These are phyloP conservation scores for Hippocampus comes DNA, from an alignment of 2,113 vertebrate genomes.

Conservation along the genomic window DNA sequence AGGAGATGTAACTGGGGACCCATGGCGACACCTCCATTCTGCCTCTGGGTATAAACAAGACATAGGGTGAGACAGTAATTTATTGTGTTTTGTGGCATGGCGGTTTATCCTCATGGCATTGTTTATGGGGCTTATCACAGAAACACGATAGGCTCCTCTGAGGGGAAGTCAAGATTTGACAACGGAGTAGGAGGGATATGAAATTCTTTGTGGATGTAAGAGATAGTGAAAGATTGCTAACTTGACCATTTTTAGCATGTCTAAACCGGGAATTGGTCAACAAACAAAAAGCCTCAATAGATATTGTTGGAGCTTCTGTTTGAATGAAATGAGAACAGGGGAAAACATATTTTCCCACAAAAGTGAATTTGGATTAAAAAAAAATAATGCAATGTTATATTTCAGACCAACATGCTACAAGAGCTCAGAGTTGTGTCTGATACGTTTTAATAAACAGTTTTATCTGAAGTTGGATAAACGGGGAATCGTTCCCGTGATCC, in stretches of 20 bases:
- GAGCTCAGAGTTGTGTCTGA: neutral
- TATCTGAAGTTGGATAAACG: neutral
- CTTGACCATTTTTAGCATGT: constrained; percentile 46
- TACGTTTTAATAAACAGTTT: neutral
- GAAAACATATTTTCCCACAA: constrained; percentile 22
- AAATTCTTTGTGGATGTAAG: constrained; percentile 41
- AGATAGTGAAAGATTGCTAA: constrained; percentile 34
- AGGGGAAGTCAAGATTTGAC: constrained; percentile 51
- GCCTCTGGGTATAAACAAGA: constrained; percentile 71
- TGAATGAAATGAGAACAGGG: constrained; percentile 15
- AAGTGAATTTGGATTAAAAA: neutral
- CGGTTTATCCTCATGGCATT: constrained; percentile 55
- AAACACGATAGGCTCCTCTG: constrained; percentile 26
- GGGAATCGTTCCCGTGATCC: neutral
- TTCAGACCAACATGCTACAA: neutral
- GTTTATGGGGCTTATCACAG: constrained; percentile 50
- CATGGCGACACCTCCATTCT: constrained; percentile 60
- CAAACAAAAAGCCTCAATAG: constrained; percentile 40
- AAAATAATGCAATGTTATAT: neutral
- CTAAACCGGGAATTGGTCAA: constrained; percentile 26
- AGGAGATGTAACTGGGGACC: constrained; percentile 76
- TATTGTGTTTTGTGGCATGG: constrained; percentile 26
- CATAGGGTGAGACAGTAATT: neutral
- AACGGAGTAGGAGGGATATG: constrained; percentile 40
- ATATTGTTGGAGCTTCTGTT: constrained; percentile 27